Conservation (phyloP, 2,888 invertebrate genomes). For the Oligia latruncula region DNA sequence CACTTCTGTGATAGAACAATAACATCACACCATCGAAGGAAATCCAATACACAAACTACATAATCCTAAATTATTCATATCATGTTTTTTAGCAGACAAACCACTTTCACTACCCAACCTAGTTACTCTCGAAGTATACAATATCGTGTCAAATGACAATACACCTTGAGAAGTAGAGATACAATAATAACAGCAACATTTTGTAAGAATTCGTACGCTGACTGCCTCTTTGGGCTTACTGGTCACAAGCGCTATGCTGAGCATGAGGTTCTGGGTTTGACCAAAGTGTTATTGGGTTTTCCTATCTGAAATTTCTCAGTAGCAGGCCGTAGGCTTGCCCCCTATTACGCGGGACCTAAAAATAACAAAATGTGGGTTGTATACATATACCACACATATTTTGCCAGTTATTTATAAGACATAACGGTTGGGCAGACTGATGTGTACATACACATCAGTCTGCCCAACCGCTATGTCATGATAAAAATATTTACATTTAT, state of each 20-base stretch:
- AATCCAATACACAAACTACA: slow-evolving; percentile 26
- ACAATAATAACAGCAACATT: slow-evolving; percentile 14
- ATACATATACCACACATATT: no score
- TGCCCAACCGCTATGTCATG: no score
- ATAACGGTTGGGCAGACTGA: no score
- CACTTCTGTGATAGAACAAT: neutral
- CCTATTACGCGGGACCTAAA: no score
- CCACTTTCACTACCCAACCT: slow-evolving; percentile 56
- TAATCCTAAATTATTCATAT: slow-evolving; percentile 50
- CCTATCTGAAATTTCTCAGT: no score
- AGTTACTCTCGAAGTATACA: slow-evolving; percentile 31
- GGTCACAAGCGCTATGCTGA: neutral
- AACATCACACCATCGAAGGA: slow-evolving; percentile 19
- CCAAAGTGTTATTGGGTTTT: neutral
- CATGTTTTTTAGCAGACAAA: slow-evolving; percentile 32
- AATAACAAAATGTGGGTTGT: no score
- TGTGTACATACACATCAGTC: no score
- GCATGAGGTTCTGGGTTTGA: neutral
- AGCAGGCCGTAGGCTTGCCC: no score
- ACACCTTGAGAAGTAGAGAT: slow-evolving; percentile 41
- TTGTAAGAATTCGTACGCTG: slow-evolving; percentile 14
- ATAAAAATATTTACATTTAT: neutral
- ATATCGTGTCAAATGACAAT: slow-evolving; percentile 59
- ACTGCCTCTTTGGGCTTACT: neutral
- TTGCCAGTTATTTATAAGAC: no score